Evolutionary conservation across 2,888 invertebrate genomes (phyloP).

Genomic region (Tetragonula carbonaria): DNA sequence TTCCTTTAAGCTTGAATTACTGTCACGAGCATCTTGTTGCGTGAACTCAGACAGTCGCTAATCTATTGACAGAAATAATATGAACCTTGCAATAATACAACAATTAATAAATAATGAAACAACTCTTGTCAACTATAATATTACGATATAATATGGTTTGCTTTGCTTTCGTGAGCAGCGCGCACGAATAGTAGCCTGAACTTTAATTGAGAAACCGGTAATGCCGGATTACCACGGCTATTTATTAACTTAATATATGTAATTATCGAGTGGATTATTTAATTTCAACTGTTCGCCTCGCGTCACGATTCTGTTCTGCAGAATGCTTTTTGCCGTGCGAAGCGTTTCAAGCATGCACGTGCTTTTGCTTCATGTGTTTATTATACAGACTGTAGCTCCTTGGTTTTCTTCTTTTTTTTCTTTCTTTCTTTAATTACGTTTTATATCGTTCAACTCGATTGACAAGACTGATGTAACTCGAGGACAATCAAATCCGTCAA

Average conservation of each 20-base stretch:
- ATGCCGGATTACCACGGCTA: not conserved
- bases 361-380: not conserved
- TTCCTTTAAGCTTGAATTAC: not conserved
- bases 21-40: not conserved
- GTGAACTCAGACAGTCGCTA: not conserved
- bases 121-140: not conserved
- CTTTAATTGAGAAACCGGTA: constrained; percentile 14
- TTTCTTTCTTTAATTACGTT: not conserved
- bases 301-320: not conserved
- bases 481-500: not conserved
- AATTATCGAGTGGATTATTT: constrained; percentile 20
- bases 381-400: not conserved
- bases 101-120: not conserved
- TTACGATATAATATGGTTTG: not conserved
- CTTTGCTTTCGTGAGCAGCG: no score
- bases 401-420: not conserved
- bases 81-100: not conserved
- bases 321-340: not conserved
- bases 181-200: not conserved
- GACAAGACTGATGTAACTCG: not conserved
- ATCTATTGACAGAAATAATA: not conserved
- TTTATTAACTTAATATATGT: constrained; percentile 16
- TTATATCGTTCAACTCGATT: not conserved
- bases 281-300: constrained; percentile 13
- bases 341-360: not conserved